These are phyloP conservation scores for Larimichthys crocea DNA, from an alignment of 2,113 vertebrate species.

Conservation along the genomic window DNA sequence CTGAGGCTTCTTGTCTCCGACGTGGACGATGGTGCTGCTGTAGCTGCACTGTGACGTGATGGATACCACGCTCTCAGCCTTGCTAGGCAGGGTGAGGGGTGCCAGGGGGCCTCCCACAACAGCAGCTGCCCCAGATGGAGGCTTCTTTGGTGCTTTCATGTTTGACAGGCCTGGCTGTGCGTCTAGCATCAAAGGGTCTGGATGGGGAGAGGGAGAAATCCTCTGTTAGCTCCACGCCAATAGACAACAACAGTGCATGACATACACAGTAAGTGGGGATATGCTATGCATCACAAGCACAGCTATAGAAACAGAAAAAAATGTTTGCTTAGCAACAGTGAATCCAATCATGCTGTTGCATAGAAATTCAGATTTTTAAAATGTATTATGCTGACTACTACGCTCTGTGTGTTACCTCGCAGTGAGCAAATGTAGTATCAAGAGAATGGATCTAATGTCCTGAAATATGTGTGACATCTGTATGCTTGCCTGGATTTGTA, in stretches of 20 bases:
- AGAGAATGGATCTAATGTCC: neutral
- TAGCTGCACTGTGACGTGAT: conserved; percentile 97
- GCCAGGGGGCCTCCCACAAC: conserved; percentile 83
- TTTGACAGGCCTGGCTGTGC: conserved; percentile 77
- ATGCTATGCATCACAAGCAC: too few species aligned
- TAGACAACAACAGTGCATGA: neutral
- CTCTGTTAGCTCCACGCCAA: conserved; percentile 25
- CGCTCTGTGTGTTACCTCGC: too few species aligned
- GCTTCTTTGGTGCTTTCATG: conserved; percentile 83
- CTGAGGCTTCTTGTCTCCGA: conserved; percentile 94
- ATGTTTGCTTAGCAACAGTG: too few species aligned
- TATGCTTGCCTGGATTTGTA: conserved; percentile 79
- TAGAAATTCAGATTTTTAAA: too few species aligned
- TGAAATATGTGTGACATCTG: neutral
- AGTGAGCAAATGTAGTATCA: neutral
- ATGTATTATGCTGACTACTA: too few species aligned
- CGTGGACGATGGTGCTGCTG: conserved; percentile 97
- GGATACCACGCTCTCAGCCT: conserved; percentile 94
- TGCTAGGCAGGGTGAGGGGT: conserved; percentile 87
- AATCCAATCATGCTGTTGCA: too few species aligned
- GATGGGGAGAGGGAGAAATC: conserved; percentile 15
- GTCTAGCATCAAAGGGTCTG: conserved; percentile 69
- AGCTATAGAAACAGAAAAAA: too few species aligned
- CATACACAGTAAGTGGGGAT: too few species aligned
- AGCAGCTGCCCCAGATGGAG: conserved; percentile 73